A percentile compares a stretch with the other conserved stretches of the same genome.
Conservation (phyloP, 2,113 vertebrate species). For the Neodon shergylaensis region DNA sequence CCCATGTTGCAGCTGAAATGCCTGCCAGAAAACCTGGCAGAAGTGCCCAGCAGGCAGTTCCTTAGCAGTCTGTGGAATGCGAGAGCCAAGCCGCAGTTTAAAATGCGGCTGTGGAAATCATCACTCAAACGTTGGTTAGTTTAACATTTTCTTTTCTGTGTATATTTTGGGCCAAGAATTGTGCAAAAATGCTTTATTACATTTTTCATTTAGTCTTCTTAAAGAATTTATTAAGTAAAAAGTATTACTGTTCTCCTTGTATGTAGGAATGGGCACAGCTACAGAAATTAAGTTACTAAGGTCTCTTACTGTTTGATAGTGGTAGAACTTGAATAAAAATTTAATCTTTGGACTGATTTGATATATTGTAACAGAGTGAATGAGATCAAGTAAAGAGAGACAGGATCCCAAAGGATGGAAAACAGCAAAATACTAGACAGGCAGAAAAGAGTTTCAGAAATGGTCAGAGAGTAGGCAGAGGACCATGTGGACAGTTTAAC, state of each 20-base stretch:
- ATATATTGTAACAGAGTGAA: neutral
- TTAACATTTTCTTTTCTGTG: neutral
- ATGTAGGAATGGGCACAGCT: neutral
- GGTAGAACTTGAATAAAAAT: slow-evolving; percentile 11
- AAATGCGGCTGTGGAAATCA: neutral
- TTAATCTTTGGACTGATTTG: neutral
- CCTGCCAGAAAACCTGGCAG: slow-evolving; percentile 41
- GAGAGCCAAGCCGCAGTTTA: neutral
- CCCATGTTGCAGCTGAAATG: slow-evolving; percentile 5
- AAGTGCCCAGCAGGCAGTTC: slow-evolving; percentile 34
- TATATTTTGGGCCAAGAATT: neutral
- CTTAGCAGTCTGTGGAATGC: neutral
- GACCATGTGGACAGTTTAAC: neutral
- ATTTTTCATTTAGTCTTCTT: neutral
- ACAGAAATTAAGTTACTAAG: slow-evolving; percentile 24
- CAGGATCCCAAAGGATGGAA: neutral
- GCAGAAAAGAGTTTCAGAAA: neutral
- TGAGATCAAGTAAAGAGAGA: neutral
- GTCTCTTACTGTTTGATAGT: neutral
- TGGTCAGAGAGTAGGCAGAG: neutral
- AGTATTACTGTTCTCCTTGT: neutral
- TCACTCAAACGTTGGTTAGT: neutral
- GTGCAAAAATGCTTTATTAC: neutral
- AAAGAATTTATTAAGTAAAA: neutral
- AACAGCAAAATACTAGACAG: neutral